A percentile compares a stretch with the other conserved stretches of the same genome.
phyloP scores from a whole-genome alignment of 2,888 invertebrate species.

The Tenthredo notha region DNA sequence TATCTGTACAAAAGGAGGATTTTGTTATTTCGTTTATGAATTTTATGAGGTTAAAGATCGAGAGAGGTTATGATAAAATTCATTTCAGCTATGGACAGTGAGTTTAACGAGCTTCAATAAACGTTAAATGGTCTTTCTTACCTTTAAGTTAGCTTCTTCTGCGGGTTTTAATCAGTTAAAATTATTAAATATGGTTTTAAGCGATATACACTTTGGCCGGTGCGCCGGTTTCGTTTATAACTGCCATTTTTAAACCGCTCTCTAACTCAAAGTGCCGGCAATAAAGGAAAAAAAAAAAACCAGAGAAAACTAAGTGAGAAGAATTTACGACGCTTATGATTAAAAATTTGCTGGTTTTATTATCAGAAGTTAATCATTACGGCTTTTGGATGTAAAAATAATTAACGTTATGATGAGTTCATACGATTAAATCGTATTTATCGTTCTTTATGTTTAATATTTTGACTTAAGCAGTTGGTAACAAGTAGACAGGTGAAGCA shows the following conservation, averaged over 20 bases:
- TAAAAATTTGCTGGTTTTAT: background rate
- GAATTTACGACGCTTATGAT: background rate
- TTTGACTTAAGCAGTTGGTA: background rate
- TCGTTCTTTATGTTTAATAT: background rate
- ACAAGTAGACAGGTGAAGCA: background rate
- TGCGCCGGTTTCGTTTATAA: slow-evolving; percentile 17
- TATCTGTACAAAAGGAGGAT: background rate
- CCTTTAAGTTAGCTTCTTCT: background rate
- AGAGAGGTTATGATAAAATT: background rate
- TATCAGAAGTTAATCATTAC: too few relatives aligned
- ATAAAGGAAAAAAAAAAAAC: background rate
- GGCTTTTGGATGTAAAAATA: background rate
- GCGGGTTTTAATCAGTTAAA: background rate
- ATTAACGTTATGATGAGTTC: background rate
- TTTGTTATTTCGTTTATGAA: background rate
- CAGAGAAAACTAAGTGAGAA: background rate
- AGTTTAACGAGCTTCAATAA: background rate
- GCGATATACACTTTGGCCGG: background rate
- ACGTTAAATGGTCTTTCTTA: background rate
- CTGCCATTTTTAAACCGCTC: slow-evolving; percentile 38
- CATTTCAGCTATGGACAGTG: background rate
- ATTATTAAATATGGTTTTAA: background rate
- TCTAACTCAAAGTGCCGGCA: slow-evolving; percentile 78
- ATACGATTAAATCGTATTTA: background rate
- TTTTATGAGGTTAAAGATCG: background rate